Evolutionary conservation across 2,113 vertebrate genomes (phyloP).

Genomic region (Menura novaehollandiae): DNA sequence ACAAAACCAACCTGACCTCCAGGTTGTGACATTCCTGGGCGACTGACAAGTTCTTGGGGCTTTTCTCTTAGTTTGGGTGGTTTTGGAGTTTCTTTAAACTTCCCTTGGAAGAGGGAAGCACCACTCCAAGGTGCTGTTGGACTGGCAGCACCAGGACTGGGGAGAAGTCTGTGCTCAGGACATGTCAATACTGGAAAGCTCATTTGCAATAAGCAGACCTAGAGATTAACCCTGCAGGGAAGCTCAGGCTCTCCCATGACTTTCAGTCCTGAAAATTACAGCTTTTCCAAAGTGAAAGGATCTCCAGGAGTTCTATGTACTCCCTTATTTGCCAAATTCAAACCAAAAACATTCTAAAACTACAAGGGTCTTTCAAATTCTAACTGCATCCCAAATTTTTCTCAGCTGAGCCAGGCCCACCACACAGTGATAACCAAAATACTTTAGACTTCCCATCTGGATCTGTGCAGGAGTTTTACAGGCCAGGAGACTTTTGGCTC

Average conservation of each 20-base stretch:
- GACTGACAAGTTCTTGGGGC: not conserved
- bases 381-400: not conserved
- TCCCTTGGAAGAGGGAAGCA: not conserved
- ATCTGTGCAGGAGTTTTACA: not conserved
- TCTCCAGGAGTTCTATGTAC: not conserved
- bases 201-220: not conserved
- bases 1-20: not conserved
- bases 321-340: not conserved
- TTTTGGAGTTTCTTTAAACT: not conserved
- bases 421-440: not conserved
- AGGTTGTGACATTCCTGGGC: too few species aligned
- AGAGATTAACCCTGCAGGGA: not conserved
- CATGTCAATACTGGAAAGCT: not conserved
- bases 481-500: not conserved
- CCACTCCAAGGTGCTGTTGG: not conserved
- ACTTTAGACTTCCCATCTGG: not conserved
- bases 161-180: not conserved
- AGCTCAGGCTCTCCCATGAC: not conserved
- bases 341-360: not conserved
- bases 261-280: not conserved
- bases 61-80: not conserved
- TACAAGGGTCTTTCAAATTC: not conserved
- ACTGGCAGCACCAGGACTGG: not conserved
- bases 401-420: not conserved
- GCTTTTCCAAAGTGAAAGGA: not conserved